Conservation (phyloP, 2,113 vertebrate species). For the Zootoca vivipara region DNA sequence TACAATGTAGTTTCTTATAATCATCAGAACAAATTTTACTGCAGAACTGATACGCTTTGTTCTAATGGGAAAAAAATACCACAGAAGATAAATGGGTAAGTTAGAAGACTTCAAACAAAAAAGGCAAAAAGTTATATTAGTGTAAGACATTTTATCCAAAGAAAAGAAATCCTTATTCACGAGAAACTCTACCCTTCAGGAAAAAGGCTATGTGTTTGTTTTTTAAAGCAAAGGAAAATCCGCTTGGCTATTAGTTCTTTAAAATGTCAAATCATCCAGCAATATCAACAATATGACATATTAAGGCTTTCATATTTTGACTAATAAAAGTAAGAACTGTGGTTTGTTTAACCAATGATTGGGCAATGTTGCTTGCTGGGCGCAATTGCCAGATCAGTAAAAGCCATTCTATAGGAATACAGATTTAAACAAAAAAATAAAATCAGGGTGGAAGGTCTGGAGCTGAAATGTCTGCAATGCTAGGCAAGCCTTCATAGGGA, state of each 20-base stretch:
- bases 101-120: not conserved
- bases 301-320: not conserved
- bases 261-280: not conserved
- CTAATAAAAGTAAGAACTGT: not conserved
- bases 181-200: not conserved
- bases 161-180: not conserved
- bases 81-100: not conserved
- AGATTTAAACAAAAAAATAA: not conserved
- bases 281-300: not conserved
- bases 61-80: constrained; percentile 78
- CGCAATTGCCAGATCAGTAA: not conserved
- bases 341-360: not conserved
- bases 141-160: not conserved
- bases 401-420: not conserved
- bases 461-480: no score
- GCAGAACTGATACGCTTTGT: constrained; percentile 97
- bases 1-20: constrained; percentile 98
- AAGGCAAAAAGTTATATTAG: not conserved
- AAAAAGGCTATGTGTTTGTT: not conserved
- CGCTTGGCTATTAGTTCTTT: not conserved
- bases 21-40: constrained; percentile 95
- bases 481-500: no score
- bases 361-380: not conserved
- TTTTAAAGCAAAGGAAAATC: not conserved
- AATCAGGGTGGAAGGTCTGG: no score